These are phyloP conservation scores for Neolamprologus falcicula DNA, from an alignment of 2,113 vertebrate genomes.

Conservation along the genomic window DNA sequence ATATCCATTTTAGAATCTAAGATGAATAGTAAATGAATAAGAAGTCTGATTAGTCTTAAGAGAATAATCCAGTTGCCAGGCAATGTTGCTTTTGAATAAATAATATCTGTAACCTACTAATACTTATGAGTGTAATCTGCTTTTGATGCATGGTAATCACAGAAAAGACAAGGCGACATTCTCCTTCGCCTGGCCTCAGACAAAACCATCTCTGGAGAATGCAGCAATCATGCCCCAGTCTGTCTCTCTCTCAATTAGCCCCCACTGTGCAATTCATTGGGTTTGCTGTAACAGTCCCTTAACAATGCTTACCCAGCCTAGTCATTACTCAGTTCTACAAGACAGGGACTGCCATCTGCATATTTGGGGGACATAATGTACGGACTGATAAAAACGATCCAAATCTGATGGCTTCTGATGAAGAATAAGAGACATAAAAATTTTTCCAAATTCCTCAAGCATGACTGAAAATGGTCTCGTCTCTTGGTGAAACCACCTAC, in stretches of 20 bases:
- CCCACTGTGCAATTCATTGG: constrained; percentile 70
- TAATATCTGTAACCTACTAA: constrained; percentile 38
- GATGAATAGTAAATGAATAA: constrained; percentile 36
- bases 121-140: constrained; percentile 36
- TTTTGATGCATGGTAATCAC: constrained; percentile 43
- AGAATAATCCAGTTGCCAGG: constrained; percentile 25
- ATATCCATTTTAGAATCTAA: constrained; percentile 36
- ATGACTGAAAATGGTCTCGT: not conserved
- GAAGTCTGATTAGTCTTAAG: constrained; percentile 47
- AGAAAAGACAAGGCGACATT: constrained; percentile 39
- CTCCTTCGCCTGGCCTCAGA: constrained; percentile 46
- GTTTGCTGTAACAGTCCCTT: constrained; percentile 61
- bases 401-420: not conserved
- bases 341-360: constrained; percentile 35
- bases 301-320: constrained; percentile 56
- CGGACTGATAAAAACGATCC: not conserved
- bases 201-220: constrained; percentile 56
- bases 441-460: not conserved
- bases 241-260: constrained; percentile 64
- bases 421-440: not conserved
- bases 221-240: constrained; percentile 54
- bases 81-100: constrained; percentile 47
- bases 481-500: constrained; percentile 22
- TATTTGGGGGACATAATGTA: constrained; percentile 26
- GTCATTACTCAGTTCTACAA: constrained; percentile 51